Base-by-base conservation (phyloP, 2,113 vertebrate species). In the Mastomys natalensis region DNA sequence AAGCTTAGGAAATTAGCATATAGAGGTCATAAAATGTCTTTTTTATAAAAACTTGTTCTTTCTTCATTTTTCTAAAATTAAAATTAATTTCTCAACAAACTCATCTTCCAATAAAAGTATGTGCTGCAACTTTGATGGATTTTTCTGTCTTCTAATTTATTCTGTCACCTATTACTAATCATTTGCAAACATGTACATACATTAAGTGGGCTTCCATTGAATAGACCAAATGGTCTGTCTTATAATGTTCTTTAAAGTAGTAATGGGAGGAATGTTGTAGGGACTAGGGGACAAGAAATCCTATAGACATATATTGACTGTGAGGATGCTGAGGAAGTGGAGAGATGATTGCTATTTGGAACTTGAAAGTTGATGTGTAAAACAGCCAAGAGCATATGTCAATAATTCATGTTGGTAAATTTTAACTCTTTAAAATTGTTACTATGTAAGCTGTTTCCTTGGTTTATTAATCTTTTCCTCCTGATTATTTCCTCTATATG, bases 291-390 rank as follows among this genome's bases (percentile, higher is more conserved):
- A 4, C 19, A 53, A 34, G 11, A 3, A 5, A 0, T 7, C 17
- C 26, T 86, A 26, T 34, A 3, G 24, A 66, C 31, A 24, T 51
- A 31, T 19, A 48, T 48, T 53, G 45, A 7, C 40, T 76, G 6
- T n/a, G 3, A 9, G 11, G 3, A 12, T 19, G 26, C 0, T 0
- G 5, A 68, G 12, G 34, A 9, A 45, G 24, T 1, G 2, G 26
- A 43, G 24, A 51, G 3, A 1, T 22, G 31, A 19, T 1, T 60
- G 43, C 26, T 22, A 29, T 3, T 26, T 89, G 24, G 58, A 82
- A 9, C 76, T 82, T 84, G 45, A 70, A 34, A 29, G 48, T 53
- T 86, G 72, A 88, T 85, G n/a, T 86, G 51, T 95, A 24, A 72
- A 72, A 96, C 64, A 66, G 1, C 29, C 34, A 90, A 12, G 17